phyloP scores from a whole-genome alignment of 2,888 invertebrate species.

The Rhagonycha fulva region DNA sequence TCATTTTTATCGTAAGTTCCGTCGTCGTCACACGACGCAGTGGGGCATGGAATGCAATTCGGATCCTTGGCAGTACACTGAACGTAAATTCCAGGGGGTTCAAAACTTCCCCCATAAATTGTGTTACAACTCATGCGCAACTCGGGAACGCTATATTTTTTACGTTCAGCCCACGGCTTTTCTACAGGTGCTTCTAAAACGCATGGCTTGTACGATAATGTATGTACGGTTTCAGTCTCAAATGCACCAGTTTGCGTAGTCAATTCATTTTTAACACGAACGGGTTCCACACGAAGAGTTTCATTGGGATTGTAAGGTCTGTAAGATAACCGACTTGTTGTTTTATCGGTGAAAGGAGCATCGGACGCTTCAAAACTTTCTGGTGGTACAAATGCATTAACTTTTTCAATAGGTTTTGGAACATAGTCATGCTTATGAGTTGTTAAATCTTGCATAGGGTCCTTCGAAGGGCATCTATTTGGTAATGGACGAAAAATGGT shows the following conservation, averaged over 20 bases:
- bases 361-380: conserved; percentile 52
- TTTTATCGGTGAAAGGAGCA: conserved; percentile 47
- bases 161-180: conserved; percentile 10
- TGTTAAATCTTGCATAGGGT: conserved; percentile 66
- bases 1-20: neutral
- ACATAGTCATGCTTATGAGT: conserved; percentile 69
- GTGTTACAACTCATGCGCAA: conserved; percentile 57
- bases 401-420: conserved; percentile 57
- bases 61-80: conserved; percentile 4
- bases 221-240: conserved; percentile 56
- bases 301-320: neutral
- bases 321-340: conserved; percentile 23
- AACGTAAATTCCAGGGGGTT: conserved; percentile 53
- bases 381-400: conserved; percentile 55
- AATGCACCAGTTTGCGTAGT: conserved; percentile 7
- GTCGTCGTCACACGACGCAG: neutral
- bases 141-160: neutral
- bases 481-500: conserved; percentile 58
- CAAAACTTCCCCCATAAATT: conserved; percentile 59
- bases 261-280: neutral
- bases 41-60: conserved; percentile 36
- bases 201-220: conserved; percentile 59
- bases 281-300: neutral
- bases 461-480: conserved; percentile 61
- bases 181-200: neutral